Percentiles rank a stretch among this genome's conserved stretches.
Conservation (phyloP, 2,113 vertebrate species). For the Aptenodytes forsteri region DNA sequence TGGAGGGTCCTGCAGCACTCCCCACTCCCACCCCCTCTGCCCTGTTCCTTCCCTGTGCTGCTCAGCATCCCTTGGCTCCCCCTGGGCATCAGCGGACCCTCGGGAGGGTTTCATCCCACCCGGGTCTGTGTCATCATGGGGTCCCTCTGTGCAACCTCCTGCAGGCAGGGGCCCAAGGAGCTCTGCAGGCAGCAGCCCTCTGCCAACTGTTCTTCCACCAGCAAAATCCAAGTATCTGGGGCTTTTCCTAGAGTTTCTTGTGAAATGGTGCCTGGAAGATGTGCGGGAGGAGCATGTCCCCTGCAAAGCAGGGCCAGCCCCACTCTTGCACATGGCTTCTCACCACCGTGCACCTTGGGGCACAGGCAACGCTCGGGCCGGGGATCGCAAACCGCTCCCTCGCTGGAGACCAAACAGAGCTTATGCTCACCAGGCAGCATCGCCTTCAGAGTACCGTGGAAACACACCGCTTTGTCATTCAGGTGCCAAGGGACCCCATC, state of each 20-base stretch:
- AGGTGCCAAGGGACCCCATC: background rate
- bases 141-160: background rate
- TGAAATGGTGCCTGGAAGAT: background rate
- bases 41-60: background rate
- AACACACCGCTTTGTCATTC: background rate
- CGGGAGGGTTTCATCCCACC: background rate
- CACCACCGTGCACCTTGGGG: background rate
- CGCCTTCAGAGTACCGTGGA: background rate
- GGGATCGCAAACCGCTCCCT: background rate
- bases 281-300: background rate
- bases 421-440: background rate
- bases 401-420: background rate
- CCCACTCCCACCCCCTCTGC: background rate
- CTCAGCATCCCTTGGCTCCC: background rate
- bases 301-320: background rate
- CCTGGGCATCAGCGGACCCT: background rate
- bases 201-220: background rate
- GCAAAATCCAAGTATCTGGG: background rate
- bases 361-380: background rate
- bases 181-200: background rate
- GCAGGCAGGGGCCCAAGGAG: background rate
- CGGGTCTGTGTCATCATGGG: background rate
- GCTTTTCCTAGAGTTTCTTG: background rate
- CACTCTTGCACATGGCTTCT: fast-evolving
- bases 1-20: background rate